phyloP scores from a whole-genome alignment of 2,888 invertebrate genomes.

The Boloria euphrosyne region DNA sequence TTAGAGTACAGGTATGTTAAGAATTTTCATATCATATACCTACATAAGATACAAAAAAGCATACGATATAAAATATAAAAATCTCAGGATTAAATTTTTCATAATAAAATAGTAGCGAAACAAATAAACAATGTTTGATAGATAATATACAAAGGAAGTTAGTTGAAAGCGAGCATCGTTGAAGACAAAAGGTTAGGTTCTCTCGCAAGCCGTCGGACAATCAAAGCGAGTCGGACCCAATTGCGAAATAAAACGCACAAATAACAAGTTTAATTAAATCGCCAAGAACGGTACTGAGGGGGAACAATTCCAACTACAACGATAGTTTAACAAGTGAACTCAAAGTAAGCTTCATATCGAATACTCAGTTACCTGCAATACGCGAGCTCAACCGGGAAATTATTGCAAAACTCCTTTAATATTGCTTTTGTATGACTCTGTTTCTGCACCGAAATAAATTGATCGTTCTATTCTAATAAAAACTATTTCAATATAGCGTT shows the following conservation, averaged over 20 bases:
- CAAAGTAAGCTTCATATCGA: constrained; percentile 68
- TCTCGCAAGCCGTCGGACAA: constrained; percentile 62
- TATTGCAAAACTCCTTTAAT: constrained; percentile 47
- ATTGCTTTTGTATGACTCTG: constrained; percentile 38
- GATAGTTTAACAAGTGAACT: constrained; percentile 78
- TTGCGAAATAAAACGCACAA: constrained; percentile 79
- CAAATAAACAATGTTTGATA: constrained; percentile 13
- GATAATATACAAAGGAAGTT: constrained; percentile 43
- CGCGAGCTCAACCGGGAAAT: constrained; percentile 56
- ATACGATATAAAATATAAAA: too few species aligned
- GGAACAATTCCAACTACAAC: constrained; percentile 72
- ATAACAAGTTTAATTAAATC: constrained; percentile 82
- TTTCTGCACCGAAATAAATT: constrained; percentile 15
- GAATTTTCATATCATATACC: too few species aligned
- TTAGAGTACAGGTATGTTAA: too few species aligned
- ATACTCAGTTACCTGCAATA: constrained; percentile 56
- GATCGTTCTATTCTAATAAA: neutral
- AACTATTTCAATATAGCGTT: neutral
- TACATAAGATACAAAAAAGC: too few species aligned
- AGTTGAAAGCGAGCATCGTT: constrained; percentile 50
- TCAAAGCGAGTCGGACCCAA: constrained; percentile 71
- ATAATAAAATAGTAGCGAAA: neutral
- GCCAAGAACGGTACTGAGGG: constrained; percentile 61
- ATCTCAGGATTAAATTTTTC: neutral
- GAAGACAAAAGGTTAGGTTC: constrained; percentile 57